Evolutionary conservation across 2,113 vertebrate species (phyloP), one percentile per base, ranked within the genome.

Genomic region (Ascaphus truei): DNA sequence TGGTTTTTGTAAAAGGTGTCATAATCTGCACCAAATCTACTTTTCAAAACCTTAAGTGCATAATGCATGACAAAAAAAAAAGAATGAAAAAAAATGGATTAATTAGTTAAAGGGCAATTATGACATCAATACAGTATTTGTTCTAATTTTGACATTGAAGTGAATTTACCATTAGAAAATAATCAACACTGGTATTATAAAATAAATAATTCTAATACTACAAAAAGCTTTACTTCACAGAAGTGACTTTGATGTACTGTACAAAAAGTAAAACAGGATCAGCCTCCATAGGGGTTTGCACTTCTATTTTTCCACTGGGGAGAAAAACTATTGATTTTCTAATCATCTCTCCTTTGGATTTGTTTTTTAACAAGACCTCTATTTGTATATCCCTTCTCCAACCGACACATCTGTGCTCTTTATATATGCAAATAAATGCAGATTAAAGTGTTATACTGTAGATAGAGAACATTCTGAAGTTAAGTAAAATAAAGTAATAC

Each of bases 261-360:
- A 34, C 47, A 68, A 34, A 57, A 68, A 48, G 53, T 48, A 57
- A 33, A 68, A 36, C 29, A 57, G 29, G 22, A 68, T 48, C 27
- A 36, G 53, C 34, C 53, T 58, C 53, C 53, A 68, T 58, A 30
- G 41, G 39, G 65, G 20, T 58, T 47, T 48, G 33, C 39, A 29
- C 30, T 45, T 48, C 36, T 47, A 48, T 68, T 48, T 57, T 10
- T 43, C 64, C 64, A 43, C 51, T 67, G 36, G 52, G 52, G 45
- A 57, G 37, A n/a, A n/a, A n/a, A 67, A 56, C 52, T 67, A 67
- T 67, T 67, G 64, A 67, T 67, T 67, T 67, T 57, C 51, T 45
- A 67, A 67, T 57, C 64, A 67, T 45, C 37, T 57, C 52, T 57
- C 36, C 45, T 68, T 58, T 43, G 48, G 26, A 53, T 53, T 29